These are phyloP conservation scores for Rhamnusium bicolor DNA, from an alignment of 2,888 invertebrate species.

Conservation along the genomic window DNA sequence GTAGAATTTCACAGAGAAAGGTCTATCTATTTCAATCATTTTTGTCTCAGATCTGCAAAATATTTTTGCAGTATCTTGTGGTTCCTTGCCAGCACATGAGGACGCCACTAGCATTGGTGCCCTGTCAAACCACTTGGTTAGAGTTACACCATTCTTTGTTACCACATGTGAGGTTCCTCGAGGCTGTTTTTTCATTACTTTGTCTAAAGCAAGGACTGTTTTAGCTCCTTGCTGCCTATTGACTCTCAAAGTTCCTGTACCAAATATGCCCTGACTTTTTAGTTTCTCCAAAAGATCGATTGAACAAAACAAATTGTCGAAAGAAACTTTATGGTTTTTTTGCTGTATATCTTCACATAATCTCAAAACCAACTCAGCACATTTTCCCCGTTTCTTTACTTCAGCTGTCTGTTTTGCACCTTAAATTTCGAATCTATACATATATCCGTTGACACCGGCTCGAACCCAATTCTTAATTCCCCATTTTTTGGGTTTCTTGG, in stretches of 20 bases:
- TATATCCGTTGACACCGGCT: not conserved
- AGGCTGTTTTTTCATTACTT: not conserved
- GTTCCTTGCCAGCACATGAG: too few relatives aligned
- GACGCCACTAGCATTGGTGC: too few relatives aligned
- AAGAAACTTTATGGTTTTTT: not conserved
- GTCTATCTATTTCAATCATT: not conserved
- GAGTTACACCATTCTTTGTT: too few relatives aligned
- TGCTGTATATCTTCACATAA: too few relatives aligned
- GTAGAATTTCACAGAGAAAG: not conserved
- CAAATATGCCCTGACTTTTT: not conserved
- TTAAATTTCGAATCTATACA: constrained; percentile 1
- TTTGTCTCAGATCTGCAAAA: too few relatives aligned
- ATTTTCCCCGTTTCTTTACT: not conserved
- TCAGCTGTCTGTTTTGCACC: not conserved
- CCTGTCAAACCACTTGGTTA: too few relatives aligned
- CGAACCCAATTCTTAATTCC: constrained; percentile 7
- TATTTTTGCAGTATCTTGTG: too few relatives aligned
- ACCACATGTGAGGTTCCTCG: not conserved
- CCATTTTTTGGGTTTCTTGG: constrained; percentile 6
- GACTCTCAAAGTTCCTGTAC: not conserved
- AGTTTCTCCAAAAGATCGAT: not conserved
- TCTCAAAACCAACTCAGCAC: too few relatives aligned
- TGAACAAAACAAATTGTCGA: constrained; percentile 8
- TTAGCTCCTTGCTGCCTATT: not conserved
- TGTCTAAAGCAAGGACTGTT: not conserved